These are phyloP conservation scores for Gallinago undulata DNA, from an alignment of 2,113 vertebrate genomes.

Conservation along the genomic window DNA sequence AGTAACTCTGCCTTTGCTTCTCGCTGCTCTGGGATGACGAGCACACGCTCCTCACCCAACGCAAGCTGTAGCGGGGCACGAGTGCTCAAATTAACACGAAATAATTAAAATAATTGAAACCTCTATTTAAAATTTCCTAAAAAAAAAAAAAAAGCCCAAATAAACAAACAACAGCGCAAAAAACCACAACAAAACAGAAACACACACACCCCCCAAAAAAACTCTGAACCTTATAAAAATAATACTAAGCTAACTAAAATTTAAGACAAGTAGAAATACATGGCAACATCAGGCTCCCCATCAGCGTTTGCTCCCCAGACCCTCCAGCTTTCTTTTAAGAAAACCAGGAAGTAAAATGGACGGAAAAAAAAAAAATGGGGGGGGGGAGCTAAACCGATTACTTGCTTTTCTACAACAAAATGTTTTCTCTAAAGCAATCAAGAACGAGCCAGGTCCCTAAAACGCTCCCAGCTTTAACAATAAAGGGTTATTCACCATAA, in stretches of 20 bases:
- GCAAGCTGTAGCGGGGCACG: neutral
- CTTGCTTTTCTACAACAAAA: neutral
- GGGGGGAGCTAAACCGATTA: neutral
- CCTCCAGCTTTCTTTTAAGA: neutral
- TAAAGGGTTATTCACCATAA: too few species aligned
- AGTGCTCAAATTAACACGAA: neutral
- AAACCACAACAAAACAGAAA: too few species aligned
- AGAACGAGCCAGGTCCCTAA: neutral
- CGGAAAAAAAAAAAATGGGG: neutral
- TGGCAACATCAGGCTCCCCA: neutral
- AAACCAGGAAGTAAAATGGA: neutral
- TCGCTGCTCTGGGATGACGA: neutral
- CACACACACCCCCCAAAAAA: neutral
- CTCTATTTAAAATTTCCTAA: neutral
- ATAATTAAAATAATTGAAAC: neutral
- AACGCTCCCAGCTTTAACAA: neutral
- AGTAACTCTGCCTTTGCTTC: neutral
- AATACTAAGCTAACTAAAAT: neutral
- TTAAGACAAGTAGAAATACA: neutral
- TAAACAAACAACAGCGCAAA: too few species aligned
- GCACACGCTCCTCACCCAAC: neutral
- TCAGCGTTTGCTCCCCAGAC: neutral
- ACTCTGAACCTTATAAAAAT: neutral
- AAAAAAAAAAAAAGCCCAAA: neutral
- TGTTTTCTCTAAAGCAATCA: neutral